A percentile compares a stretch with the other conserved stretches of the same genome.
These are phyloP conservation scores for Rhodophaea formosa DNA, from an alignment of 2,888 invertebrate genomes.

Conservation along the genomic window DNA sequence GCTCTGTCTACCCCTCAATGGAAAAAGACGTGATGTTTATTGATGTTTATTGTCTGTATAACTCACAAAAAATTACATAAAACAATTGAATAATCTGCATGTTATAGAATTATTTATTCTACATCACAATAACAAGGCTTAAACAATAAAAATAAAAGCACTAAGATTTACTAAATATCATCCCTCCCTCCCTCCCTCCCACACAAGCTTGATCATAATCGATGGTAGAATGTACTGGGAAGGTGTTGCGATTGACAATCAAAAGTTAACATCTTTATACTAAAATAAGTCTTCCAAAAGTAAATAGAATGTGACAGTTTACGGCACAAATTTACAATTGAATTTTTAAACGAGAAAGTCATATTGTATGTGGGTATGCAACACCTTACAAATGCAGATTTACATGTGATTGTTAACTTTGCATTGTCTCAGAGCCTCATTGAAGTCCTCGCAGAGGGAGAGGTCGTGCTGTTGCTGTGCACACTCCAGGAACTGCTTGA, in stretches of 20 bases:
- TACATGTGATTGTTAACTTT: slow-evolving; percentile 88
- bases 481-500: slow-evolving; percentile 97
- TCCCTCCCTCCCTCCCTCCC: slow-evolving; percentile 30
- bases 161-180: slow-evolving; percentile 46
- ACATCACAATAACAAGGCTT: slow-evolving; percentile 47
- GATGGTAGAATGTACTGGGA: slow-evolving; percentile 54
- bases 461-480: slow-evolving; percentile 95
- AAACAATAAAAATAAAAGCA: slow-evolving; percentile 41
- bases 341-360: slow-evolving; percentile 37
- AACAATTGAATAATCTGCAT: slow-evolving; percentile 44
- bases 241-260: slow-evolving; percentile 39
- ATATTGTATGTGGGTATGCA: slow-evolving; percentile 32
- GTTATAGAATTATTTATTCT: slow-evolving; percentile 38
- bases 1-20: too few species aligned
- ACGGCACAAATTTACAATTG: slow-evolving; percentile 36
- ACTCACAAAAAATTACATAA: slow-evolving; percentile 55
- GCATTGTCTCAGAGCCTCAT: slow-evolving; percentile 98
- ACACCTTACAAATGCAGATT: slow-evolving; percentile 40
- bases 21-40: too few species aligned
- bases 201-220: slow-evolving; percentile 27
- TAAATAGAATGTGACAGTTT: slow-evolving; percentile 36
- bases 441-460: slow-evolving; percentile 96
- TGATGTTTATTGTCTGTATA: slow-evolving; percentile 45
- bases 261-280: slow-evolving; percentile 38
- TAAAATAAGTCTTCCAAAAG: slow-evolving; percentile 40